Conservation (phyloP, 2,797 vertebrate genomes). For the Dicrostonyx torquatus region DNA sequence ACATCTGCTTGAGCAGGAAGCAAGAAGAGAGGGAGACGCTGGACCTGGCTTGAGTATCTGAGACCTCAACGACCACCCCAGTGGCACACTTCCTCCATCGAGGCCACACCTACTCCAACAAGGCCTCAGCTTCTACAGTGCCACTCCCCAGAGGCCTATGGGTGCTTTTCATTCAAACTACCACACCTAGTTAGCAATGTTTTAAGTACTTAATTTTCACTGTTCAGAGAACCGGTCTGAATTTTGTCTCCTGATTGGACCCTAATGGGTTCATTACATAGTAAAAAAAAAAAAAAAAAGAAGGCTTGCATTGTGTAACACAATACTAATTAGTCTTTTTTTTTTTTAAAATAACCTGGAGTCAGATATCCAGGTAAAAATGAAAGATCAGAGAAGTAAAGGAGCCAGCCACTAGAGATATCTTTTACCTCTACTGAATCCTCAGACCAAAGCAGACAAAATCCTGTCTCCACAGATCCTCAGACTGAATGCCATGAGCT, state of each 20-base stretch:
- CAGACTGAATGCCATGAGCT: no score
- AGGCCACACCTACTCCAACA: not conserved
- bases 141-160: not conserved
- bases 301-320: not conserved
- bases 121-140: not conserved
- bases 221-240: not conserved
- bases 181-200: not conserved
- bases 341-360: no score
- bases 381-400: no score
- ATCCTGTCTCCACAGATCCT: no score
- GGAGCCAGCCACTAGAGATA: no score
- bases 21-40: not conserved
- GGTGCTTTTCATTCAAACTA: not conserved
- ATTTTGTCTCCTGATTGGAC: not conserved
- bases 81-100: not conserved
- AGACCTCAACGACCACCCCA: not conserved
- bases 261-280: not conserved
- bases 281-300: not conserved
- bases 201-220: slow-evolving; percentile 13
- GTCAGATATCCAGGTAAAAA: no score
- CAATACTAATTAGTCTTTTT: no score
- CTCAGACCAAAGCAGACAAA: no score
- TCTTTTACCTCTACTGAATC: no score
- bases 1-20: not conserved
- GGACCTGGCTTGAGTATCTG: not conserved